Evolutionary conservation across 2,797 vertebrate species (phyloP), one percentile per base, ranked within the genome.

Genomic region (Melanotaenia parkinsoni): DNA sequence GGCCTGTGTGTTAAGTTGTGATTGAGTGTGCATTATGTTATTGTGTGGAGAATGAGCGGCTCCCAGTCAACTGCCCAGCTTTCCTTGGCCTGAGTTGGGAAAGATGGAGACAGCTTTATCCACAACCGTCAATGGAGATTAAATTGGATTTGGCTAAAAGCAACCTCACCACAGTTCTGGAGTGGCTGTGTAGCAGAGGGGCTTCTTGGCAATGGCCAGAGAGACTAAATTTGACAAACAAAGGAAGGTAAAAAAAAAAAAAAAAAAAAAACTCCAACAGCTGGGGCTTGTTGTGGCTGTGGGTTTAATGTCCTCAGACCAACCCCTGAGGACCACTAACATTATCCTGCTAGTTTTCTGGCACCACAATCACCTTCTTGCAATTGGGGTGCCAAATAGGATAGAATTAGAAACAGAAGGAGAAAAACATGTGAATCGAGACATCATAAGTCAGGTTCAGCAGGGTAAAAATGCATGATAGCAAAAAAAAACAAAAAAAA

Each of bases 121-220:
- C 80, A 85, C 75, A 73, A 75, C 78, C 65, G 76, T 88, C 88
- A 87, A 83, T 83, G 79, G 79, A 91, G 84, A 92, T 92, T 91
- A 89, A 92, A 92, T 88, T 88, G 85, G 91, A 92, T 90, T 92
- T 91, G 86, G 86, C 89, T 87, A 89, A 92, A 91, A 91, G 87
- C 84, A 68, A 76, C 63, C 79, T 74, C 90, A 83, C 87, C 76
- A 70, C 50, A 40, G 81, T 76, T 74, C 70, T 81, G 82, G 89
- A 89, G 84, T 71, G 74, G 8, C 78, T 67, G 80, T 74, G 85
- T 82, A 80, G 80, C 85, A 87, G 80, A 87, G 85, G 74, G 78
- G 74, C 32, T 82, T 85, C 74, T 88, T 92, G 90, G 87, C 89
- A 86, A 66, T 37, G n/a, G 64, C 47, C 3, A 37, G 68, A 72